phyloP scores from a whole-genome alignment of 2,113 vertebrate species.

The Actenoides hombroni region DNA sequence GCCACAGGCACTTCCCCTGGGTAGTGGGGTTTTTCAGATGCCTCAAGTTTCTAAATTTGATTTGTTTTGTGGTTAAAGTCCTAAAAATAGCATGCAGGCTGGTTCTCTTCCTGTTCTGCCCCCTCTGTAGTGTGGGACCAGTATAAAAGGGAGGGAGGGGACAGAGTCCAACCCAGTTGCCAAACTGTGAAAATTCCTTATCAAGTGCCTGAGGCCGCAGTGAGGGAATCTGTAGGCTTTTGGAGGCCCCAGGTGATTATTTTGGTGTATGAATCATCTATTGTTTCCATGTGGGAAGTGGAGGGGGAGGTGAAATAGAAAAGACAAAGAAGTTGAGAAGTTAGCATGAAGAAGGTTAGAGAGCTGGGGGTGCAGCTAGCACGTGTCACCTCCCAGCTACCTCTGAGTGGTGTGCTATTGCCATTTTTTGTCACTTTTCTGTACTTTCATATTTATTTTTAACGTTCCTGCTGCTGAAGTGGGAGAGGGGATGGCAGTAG shows the following conservation, averaged over 20 bases:
- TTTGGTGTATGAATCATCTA: constrained; percentile 35
- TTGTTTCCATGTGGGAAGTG: constrained; percentile 25
- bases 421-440: neutral
- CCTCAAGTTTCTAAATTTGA: neutral
- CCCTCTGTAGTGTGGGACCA: neutral
- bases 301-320: neutral
- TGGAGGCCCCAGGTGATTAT: neutral
- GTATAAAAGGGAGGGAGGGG: neutral
- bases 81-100: neutral
- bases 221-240: neutral
- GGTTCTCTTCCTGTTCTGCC: neutral
- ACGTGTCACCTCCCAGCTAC: neutral
- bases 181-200: neutral
- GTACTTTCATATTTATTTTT: neutral
- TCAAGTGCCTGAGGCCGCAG: neutral
- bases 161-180: neutral
- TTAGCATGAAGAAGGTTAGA: neutral
- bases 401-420: neutral
- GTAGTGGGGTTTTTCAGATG: neutral
- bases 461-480: neutral
- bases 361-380: neutral
- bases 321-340: neutral
- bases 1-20: neutral
- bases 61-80: neutral
- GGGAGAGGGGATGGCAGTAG: neutral